Evolutionary conservation across 2,113 vertebrate species (phyloP).

Genomic region (Ginglymostoma cirratum): DNA sequence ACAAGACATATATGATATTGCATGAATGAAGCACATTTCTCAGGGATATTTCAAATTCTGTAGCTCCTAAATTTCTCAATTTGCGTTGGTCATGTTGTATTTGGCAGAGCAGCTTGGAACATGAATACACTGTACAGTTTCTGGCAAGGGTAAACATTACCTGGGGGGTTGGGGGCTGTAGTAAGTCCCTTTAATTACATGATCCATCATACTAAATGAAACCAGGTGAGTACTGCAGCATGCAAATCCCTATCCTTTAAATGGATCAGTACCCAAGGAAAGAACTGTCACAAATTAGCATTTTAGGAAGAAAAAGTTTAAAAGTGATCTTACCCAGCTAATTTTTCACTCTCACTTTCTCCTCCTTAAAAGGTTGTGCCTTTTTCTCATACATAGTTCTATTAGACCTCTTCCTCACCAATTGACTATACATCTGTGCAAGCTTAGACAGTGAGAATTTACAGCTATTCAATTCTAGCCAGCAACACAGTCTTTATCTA

Average conservation of each 20-base stretch:
- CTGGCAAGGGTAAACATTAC: slow-evolving; percentile 46
- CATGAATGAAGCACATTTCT: slow-evolving; percentile 8
- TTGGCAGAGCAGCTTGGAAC: slow-evolving; percentile 44
- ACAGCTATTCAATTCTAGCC: neutral
- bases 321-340: neutral
- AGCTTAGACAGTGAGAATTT: neutral
- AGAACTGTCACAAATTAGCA: neutral
- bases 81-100: slow-evolving; percentile 18
- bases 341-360: neutral
- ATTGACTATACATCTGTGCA: neutral
- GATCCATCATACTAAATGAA: slow-evolving; percentile 48
- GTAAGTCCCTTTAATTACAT: slow-evolving; percentile 44
- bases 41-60: neutral
- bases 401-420: neutral
- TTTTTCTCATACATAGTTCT: neutral
- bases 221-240: slow-evolving; percentile 37
- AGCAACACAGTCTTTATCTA: neutral
- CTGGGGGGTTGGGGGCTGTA: neutral
- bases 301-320: neutral
- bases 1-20: neutral
- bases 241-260: neutral
- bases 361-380: neutral
- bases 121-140: slow-evolving; percentile 35
- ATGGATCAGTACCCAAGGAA: neutral
- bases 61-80: neutral